Conservation (phyloP, 2,888 invertebrate species). For the Patella caerulea region DNA sequence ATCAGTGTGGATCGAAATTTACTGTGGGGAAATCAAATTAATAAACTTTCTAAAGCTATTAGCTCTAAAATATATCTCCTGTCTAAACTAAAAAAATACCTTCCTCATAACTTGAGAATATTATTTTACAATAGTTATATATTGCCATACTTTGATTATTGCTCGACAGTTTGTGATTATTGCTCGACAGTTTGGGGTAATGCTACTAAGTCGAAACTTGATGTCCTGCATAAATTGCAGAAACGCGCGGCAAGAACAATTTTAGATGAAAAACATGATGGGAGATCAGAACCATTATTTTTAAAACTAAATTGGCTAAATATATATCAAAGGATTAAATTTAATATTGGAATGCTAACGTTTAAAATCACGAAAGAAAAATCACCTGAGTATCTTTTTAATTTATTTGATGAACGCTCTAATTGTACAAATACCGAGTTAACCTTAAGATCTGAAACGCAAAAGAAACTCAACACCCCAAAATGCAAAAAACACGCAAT, state of each 20-base stretch:
- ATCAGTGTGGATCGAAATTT: not conserved
- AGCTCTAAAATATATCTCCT: not conserved
- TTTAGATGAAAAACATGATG: not conserved
- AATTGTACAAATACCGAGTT: no score
- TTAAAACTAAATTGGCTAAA: no score
- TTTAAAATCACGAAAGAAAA: no score
- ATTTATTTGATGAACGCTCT: no score
- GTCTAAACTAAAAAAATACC: not conserved
- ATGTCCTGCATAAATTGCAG: not conserved
- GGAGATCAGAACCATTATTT: no score
- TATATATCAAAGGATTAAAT: no score
- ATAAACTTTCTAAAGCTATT: not conserved
- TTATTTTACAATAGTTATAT: constrained; percentile 5
- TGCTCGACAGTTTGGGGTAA: not conserved
- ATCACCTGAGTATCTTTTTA: no score
- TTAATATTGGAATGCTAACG: no score
- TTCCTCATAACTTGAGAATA: not conserved
- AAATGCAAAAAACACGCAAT: no score
- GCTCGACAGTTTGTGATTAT: not conserved
- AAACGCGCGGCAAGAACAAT: not conserved
- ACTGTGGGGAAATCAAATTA: not conserved
- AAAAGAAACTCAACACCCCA: no score
- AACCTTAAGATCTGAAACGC: no score
- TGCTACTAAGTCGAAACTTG: not conserved
- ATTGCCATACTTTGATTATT: not conserved